Percentiles rank a stretch among this genome's conserved stretches.
These are phyloP conservation scores for Caenorhabditis wallacei DNA, from an alignment of 2,888 invertebrate species.

Conservation along the genomic window DNA sequence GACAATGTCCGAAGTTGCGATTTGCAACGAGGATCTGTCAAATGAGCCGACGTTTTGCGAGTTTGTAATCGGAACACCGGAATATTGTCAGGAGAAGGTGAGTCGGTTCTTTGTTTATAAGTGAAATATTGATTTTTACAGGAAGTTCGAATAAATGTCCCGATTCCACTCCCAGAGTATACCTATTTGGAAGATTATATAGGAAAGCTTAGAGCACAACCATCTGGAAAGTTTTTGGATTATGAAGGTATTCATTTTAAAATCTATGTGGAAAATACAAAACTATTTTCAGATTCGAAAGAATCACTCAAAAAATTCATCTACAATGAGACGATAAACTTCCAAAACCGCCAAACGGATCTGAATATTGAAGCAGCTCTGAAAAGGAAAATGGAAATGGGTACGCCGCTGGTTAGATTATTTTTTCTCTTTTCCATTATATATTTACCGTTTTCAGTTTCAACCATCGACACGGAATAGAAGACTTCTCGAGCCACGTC, in stretches of 20 bases:
- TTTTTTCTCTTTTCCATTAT: not conserved
- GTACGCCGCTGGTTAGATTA: conserved; percentile 37
- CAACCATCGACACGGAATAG: conserved; percentile 8
- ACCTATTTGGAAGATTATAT: conserved; percentile 62
- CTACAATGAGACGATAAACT: conserved; percentile 25
- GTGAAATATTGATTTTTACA: not conserved
- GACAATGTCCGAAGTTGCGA: not conserved
- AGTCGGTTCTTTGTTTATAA: not conserved
- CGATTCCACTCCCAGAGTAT: conserved; percentile 65
- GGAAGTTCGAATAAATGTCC: conserved; percentile 49
- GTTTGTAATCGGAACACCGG: conserved; percentile 23
- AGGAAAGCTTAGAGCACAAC: conserved; percentile 44
- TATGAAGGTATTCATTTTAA: conserved; percentile 35
- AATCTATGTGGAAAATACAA: not conserved
- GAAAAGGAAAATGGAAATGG: conserved; percentile 24
- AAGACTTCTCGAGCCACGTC: not conserved
- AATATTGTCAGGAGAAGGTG: conserved; percentile 39
- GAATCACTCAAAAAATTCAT: conserved; percentile 43
- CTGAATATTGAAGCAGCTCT: not conserved
- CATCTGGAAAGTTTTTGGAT: conserved; percentile 44
- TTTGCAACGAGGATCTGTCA: not conserved
- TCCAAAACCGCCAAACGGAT: conserved; percentile 9
- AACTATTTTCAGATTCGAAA: conserved; percentile 38
- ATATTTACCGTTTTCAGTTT: conserved; percentile 25
- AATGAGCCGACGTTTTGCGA: conserved; percentile 13